Conservation (phyloP, 2,888 invertebrate species). For the Lypha dubia region DNA sequence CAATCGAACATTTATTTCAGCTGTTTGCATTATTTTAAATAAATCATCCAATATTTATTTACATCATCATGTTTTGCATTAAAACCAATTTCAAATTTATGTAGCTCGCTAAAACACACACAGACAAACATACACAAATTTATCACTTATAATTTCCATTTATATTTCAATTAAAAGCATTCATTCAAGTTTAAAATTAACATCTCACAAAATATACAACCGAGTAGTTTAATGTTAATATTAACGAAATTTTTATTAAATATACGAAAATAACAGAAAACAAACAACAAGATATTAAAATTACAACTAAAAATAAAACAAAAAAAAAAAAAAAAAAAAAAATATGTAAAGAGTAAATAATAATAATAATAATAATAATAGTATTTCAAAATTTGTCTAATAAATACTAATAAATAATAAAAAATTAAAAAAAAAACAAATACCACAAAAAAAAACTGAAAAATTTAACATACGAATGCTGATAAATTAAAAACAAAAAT, state of each 20-base stretch:
- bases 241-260: slow-evolving; percentile 74
- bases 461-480: slow-evolving; percentile 71
- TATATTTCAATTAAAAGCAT: slow-evolving; percentile 44
- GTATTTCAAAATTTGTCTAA: slow-evolving; percentile 77
- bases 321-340: slow-evolving; percentile 73
- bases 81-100: slow-evolving; percentile 60
- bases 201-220: slow-evolving; percentile 61
- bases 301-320: too few species aligned
- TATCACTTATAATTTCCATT: slow-evolving; percentile 36
- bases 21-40: not conserved
- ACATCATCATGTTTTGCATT: slow-evolving; percentile 27
- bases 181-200: slow-evolving; percentile 48
- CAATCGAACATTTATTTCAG: slow-evolving; percentile 20
- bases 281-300: slow-evolving; percentile 57
- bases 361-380: too few species aligned
- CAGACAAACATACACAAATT: too few species aligned
- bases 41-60: slow-evolving; percentile 26
- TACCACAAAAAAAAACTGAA: slow-evolving; percentile 72
- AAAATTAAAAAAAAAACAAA: slow-evolving; percentile 74
- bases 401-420: slow-evolving; percentile 75
- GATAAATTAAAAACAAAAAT: slow-evolving; percentile 72
- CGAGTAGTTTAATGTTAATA: slow-evolving; percentile 72
- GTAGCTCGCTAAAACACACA: slow-evolving; percentile 53
- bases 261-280: slow-evolving; percentile 70
- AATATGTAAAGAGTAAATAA: slow-evolving; percentile 74